These are phyloP conservation scores for Heterotis niloticus DNA, from an alignment of 2,113 vertebrate species.

Conservation along the genomic window DNA sequence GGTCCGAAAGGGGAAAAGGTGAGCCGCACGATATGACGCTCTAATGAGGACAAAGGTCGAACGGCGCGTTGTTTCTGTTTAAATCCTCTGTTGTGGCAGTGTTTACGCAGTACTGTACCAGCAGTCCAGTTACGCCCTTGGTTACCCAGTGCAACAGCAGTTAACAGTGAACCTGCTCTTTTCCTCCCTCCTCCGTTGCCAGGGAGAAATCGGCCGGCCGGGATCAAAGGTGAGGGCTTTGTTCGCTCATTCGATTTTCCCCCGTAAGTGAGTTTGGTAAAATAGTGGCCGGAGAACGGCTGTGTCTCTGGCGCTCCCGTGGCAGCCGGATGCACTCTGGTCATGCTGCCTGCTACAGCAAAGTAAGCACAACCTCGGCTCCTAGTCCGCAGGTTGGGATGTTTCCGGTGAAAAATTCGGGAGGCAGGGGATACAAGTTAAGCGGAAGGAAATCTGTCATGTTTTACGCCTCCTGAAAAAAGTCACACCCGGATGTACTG, in stretches of 20 bases:
- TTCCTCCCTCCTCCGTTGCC: conserved; percentile 44
- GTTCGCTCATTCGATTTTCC: conserved; percentile 48
- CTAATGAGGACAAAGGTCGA: neutral
- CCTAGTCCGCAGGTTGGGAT: conserved; percentile 33
- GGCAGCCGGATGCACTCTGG: conserved; percentile 37
- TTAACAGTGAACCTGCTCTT: neutral
- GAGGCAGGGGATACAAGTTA: neutral
- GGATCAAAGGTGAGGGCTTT: conserved; percentile 87
- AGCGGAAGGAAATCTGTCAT: neutral
- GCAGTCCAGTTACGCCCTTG: neutral
- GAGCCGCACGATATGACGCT: conserved; percentile 29
- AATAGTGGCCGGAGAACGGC: conserved; percentile 40
- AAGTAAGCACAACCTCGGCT: conserved; percentile 52
- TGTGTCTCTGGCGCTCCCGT: conserved; percentile 29
- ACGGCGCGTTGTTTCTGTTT: neutral
- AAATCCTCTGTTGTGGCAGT: neutral
- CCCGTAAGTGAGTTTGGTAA: conserved; percentile 58
- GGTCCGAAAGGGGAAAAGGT: conserved; percentile 95
- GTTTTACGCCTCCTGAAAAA: conserved; percentile 10
- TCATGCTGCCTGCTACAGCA: conserved; percentile 32
- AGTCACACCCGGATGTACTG: neutral
- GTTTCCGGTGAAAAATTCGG: conserved; percentile 34
- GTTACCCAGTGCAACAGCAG: neutral
- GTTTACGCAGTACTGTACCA: neutral
- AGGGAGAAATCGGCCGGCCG: conserved; percentile 96